A percentile compares a stretch with the other conserved stretches of the same genome.
phyloP scores from a whole-genome alignment of 1,140 invertebrate genomes.

The Eufriesea mexicana region DNA sequence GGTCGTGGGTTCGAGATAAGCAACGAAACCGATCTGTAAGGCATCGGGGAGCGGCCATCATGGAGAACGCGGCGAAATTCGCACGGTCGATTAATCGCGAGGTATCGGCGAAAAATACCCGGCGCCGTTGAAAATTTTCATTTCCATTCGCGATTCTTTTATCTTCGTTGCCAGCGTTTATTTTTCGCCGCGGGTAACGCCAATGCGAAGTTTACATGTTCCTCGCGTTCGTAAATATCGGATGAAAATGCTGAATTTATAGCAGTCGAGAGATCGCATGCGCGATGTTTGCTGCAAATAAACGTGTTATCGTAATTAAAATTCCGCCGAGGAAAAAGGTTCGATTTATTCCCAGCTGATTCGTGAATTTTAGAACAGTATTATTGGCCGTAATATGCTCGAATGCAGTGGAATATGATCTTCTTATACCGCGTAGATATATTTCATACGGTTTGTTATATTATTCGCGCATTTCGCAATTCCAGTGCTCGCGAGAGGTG shows the following conservation, averaged over 20 bases:
- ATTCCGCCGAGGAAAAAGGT: not conserved
- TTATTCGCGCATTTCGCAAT: too few relatives aligned
- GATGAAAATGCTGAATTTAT: not conserved
- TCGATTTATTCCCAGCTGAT: too few relatives aligned
- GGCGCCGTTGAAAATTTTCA: not conserved
- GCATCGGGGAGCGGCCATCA: too few relatives aligned
- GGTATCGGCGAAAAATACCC: not conserved
- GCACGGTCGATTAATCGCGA: not conserved
- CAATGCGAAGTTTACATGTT: not conserved
- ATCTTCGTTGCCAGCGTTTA: not conserved
- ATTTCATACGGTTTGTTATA: too few relatives aligned
- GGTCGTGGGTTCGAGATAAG: conserved; percentile 9
- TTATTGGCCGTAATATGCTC: too few relatives aligned
- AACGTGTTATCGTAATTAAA: not conserved
- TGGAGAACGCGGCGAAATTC: not conserved
- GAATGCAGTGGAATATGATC: too few relatives aligned
- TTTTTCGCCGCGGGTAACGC: not conserved
- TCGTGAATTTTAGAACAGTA: too few relatives aligned
- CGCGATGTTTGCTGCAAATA: not conserved
- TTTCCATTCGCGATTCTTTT: not conserved
- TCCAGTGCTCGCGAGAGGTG: too few relatives aligned
- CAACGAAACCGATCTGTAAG: not conserved
- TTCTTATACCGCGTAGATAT: too few relatives aligned
- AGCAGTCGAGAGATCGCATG: too few relatives aligned
- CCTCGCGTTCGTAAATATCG: not conserved